Evolutionary conservation across 2,113 vertebrate species (phyloP).

Genomic region (Scopus umbretta): DNA sequence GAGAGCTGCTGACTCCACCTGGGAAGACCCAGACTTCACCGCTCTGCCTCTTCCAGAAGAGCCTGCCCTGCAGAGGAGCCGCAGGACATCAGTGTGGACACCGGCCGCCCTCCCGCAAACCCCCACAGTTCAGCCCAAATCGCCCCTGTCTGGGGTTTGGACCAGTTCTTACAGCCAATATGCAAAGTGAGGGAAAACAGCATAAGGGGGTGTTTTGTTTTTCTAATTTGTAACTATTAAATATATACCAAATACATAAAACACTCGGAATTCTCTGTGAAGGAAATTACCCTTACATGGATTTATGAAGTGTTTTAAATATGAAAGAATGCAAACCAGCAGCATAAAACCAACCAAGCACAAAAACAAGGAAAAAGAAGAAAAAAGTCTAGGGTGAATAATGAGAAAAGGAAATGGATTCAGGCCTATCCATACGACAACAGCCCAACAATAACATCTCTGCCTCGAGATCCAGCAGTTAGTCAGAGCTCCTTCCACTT

Average conservation of each 20-base stretch:
- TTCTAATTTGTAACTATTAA: neutral
- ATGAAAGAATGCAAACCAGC: neutral
- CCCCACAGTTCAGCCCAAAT: neutral
- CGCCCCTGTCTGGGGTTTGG: fast-evolving
- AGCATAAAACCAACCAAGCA: neutral
- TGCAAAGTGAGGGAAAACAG: neutral
- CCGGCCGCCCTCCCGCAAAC: neutral
- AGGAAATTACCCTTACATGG: neutral
- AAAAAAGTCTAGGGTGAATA: neutral
- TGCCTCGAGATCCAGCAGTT: neutral
- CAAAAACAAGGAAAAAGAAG: neutral
- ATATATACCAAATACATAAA: neutral
- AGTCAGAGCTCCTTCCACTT: neutral
- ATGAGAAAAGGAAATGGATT: neutral
- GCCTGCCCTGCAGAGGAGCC: neutral
- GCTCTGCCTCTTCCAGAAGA: neutral
- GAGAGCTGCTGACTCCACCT: neutral
- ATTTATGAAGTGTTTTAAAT: neutral
- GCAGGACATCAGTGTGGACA: neutral
- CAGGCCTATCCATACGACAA: neutral
- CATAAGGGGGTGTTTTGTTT: neutral
- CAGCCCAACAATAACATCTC: neutral
- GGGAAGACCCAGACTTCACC: neutral
- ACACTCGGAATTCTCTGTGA: neutral
- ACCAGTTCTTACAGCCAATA: neutral